Conservation (phyloP, 2,888 invertebrate species). For the Brachyptera risi region DNA sequence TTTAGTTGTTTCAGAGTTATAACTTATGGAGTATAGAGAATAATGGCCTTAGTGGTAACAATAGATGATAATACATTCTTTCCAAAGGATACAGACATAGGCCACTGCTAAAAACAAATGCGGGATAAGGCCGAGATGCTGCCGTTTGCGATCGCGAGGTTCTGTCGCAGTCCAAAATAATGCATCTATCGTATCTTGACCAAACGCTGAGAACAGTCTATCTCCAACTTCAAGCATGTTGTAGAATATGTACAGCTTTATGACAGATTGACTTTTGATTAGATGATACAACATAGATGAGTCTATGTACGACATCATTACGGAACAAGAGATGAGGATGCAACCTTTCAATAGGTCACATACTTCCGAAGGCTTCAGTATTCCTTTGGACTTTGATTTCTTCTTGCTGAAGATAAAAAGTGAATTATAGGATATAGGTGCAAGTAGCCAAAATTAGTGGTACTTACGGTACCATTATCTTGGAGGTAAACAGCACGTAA, state of each 20-base stretch:
- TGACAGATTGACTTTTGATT: conserved; percentile 95
- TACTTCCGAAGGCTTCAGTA: conserved; percentile 83
- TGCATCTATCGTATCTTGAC: conserved; percentile 97
- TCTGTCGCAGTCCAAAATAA: conserved; percentile 99
- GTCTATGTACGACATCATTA: conserved; percentile 87
- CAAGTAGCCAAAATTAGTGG: too few species aligned
- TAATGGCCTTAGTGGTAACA: too few species aligned
- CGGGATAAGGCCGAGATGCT: conserved; percentile 81
- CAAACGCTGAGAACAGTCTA: conserved; percentile 90
- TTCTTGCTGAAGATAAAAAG: neutral
- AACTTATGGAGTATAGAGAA: too few species aligned
- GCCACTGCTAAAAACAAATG: conserved; percentile 88
- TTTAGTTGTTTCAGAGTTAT: too few species aligned
- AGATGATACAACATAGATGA: conserved; percentile 98
- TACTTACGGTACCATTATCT: too few species aligned
- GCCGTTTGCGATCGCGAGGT: conserved; percentile 73
- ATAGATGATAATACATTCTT: too few species aligned
- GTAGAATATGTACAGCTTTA: conserved; percentile 98
- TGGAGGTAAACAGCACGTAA: too few species aligned
- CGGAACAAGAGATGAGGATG: conserved; percentile 76
- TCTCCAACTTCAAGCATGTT: conserved; percentile 98
- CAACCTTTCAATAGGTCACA: conserved; percentile 95
- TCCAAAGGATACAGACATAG: conserved; percentile 92
- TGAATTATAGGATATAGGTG: neutral
- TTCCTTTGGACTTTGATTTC: conserved; percentile 48